phyloP scores from a whole-genome alignment of 1,140 invertebrate genomes.

The Zaprionus camerounensis region DNA sequence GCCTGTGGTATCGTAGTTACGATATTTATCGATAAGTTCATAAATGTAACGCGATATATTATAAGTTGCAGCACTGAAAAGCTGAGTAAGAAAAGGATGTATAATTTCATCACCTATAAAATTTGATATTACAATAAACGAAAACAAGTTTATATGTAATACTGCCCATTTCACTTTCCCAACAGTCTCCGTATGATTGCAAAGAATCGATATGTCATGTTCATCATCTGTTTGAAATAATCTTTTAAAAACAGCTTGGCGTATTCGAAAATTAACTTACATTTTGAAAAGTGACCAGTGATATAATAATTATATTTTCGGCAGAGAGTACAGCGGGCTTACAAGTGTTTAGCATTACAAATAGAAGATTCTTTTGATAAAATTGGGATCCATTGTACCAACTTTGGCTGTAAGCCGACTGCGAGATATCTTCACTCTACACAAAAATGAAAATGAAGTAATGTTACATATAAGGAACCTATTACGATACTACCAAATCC shows the following conservation, averaged over 20 bases:
- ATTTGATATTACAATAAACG: too few species aligned
- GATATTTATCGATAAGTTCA: too few species aligned
- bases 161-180: background rate
- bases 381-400: slow-evolving; percentile 41
- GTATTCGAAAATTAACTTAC: slow-evolving; percentile 20
- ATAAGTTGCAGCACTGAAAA: too few species aligned
- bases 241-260: background rate
- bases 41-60: too few species aligned
- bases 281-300: slow-evolving; percentile 53
- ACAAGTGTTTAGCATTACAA: slow-evolving; percentile 33
- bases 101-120: too few species aligned
- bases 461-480: background rate
- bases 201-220: slow-evolving; percentile 46
- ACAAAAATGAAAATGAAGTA: background rate
- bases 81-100: too few species aligned
- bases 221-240: slow-evolving; percentile 34
- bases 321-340: slow-evolving; percentile 43
- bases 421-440: slow-evolving; percentile 40
- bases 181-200: slow-evolving; percentile 17
- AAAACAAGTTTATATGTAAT: too few species aligned
- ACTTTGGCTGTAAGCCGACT: slow-evolving; percentile 37
- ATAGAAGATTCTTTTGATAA: slow-evolving; percentile 40
- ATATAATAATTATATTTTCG: slow-evolving; percentile 41
- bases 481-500: slow-evolving; percentile 37
- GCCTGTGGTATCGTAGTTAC: too few species aligned